A percentile compares a stretch with the other conserved stretches of the same genome.
Evolutionary conservation across 2,113 vertebrate genomes (phyloP).

Genomic region (Empidonax traillii): DNA sequence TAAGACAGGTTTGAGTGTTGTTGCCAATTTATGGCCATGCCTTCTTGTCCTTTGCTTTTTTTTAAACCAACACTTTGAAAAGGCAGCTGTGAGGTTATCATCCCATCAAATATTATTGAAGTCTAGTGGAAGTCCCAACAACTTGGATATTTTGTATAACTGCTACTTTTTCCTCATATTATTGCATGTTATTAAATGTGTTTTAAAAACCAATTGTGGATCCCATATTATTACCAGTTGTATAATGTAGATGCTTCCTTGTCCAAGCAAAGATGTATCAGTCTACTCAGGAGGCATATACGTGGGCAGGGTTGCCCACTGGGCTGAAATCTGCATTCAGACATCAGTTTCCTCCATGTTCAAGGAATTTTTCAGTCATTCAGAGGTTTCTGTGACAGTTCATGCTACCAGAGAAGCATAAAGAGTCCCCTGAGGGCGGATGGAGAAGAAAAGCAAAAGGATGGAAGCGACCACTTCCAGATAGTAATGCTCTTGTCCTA

Average conservation of each 20-base stretch:
- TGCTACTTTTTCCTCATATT: not conserved
- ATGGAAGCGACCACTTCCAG: not conserved
- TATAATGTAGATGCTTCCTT: not conserved
- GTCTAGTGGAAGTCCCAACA: not conserved
- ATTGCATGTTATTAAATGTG: not conserved
- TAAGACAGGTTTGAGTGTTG: not conserved
- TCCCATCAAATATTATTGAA: not conserved
- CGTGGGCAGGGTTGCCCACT: not conserved
- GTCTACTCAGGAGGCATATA: not conserved
- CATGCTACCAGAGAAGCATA: not conserved
- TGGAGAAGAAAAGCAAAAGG: not conserved
- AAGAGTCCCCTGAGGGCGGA: not conserved
- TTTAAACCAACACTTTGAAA: not conserved
- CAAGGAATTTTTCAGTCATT: not conserved
- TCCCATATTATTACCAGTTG: not conserved
- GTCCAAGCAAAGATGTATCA: conserved; percentile 27
- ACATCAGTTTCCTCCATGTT: not conserved
- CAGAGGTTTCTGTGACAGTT: not conserved
- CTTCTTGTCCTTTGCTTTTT: not conserved
- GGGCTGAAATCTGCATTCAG: conserved; percentile 31
- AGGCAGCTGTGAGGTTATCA: not conserved
- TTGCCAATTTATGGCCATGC: not conserved
- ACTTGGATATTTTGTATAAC: not conserved
- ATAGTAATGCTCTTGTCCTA: not conserved
- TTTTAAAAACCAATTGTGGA: not conserved